Evolutionary conservation across 2,797 vertebrate species (phyloP).

Genomic region (Sebastes melanostomus): DNA sequence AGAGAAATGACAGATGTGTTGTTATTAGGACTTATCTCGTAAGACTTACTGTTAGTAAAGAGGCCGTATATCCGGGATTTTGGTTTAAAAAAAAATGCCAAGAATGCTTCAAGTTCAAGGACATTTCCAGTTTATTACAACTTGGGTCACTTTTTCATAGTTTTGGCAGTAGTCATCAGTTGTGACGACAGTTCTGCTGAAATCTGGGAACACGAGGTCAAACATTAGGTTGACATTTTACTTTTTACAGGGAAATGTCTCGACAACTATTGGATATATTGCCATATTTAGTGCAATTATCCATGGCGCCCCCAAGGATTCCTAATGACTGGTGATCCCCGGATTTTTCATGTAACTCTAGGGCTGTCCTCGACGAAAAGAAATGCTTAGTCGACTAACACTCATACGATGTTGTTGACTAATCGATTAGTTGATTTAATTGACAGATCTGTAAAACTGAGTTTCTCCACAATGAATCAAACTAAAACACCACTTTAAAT

Average conservation of each 20-base stretch:
- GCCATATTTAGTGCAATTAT: background rate
- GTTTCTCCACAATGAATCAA: no score
- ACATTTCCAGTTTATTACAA: background rate
- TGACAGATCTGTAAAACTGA: no score
- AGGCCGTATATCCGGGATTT: background rate
- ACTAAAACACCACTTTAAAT: no score
- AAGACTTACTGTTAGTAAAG: background rate
- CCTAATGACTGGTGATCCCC: no score
- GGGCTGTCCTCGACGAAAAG: no score
- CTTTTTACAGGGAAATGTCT: background rate
- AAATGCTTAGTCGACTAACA: no score
- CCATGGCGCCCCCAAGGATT: background rate
- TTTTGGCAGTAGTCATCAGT: background rate
- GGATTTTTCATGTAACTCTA: no score
- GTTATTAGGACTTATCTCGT: background rate
- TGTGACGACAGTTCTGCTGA: background rate
- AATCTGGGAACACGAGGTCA: background rate
- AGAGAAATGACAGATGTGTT: conserved; percentile 33
- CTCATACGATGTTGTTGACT: no score
- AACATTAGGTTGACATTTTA: background rate
- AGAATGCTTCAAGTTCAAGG: background rate
- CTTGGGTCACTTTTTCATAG: background rate
- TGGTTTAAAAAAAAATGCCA: background rate
- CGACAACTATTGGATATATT: background rate
- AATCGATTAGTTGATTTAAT: no score